Base-by-base conservation (phyloP, 2,888 invertebrate genomes). In the Panorpa germanica region DNA sequence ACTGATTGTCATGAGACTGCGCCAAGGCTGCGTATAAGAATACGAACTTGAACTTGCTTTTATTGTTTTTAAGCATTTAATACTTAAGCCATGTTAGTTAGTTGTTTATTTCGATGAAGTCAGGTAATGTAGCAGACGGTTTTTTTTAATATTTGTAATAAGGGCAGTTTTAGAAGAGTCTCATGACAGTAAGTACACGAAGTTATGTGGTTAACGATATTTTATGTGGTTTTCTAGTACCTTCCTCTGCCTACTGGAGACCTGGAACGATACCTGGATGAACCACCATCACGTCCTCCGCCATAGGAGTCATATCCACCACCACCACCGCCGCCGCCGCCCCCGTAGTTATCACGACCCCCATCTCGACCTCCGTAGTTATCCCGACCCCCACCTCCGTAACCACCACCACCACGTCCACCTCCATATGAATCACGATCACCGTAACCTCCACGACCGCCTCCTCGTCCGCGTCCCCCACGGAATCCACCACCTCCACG, bases 201-300 rank as follows among this genome's bases (percentile, higher is more conserved):
- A n/a, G n/a, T n/a, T n/a, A n/a, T n/a, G n/a, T n/a, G n/a, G n/a
- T n/a, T n/a, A n/a, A n/a, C n/a, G n/a, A n/a, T n/a, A n/a, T n/a
- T n/a, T n/a, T n/a, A n/a, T n/a, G n/a, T n/a, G n/a, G n/a, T n/a
- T n/a, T n/a, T n/a, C n/a, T n/a, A n/a, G n/a, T n/a, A n/a, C n/a
- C n/a, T n/a, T 28, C 33, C 19, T 12, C 33, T 31, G 6, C 31
- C 31, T 12, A 31, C 32, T 4, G 28, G 28, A 32, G 32, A 29
- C 12, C 31, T 28, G n/a, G 33, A 33, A 10, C 31, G 25, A 11
- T 25, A 31, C 15, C 25, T n/a, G 12, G 15, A 25, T 11, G 14
- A n/a, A 10, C 42, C 46, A 56, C 61, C 61, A 50, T 63, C 59
- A 50, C 60, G 61, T 43, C 57, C 61, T 40, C 63, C 59, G 40